These are phyloP conservation scores for Heterohyrax brucei DNA, from an alignment of 2,797 vertebrate species.

Conservation along the genomic window DNA sequence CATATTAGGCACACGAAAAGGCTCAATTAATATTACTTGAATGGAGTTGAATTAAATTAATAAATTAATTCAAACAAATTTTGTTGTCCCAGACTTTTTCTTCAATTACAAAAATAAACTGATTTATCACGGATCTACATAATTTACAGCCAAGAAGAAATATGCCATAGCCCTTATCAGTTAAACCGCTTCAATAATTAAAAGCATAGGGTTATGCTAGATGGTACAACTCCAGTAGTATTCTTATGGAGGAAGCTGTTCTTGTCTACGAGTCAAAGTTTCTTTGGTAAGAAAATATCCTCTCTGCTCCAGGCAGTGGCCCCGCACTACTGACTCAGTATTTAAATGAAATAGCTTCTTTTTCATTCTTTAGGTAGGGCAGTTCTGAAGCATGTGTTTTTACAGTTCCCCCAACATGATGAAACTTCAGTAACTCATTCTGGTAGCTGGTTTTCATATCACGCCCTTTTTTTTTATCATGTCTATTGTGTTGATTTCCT, in stretches of 20 bases:
- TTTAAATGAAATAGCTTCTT: neutral
- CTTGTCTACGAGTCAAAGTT: neutral
- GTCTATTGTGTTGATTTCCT: no score
- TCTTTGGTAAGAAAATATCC: neutral
- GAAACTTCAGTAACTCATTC: neutral
- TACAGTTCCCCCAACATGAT: neutral
- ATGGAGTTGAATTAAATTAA: neutral
- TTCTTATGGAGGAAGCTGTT: neutral
- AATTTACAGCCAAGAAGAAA: neutral
- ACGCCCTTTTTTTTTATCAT: no score
- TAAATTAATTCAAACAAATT: neutral
- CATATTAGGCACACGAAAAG: neutral
- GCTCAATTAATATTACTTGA: neutral
- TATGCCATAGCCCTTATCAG: neutral
- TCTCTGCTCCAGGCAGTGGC: neutral
- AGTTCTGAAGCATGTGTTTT: neutral
- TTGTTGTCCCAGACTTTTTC: neutral
- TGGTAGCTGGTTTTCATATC: no score
- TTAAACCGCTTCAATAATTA: constrained; percentile 6
- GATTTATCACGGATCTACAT: neutral
- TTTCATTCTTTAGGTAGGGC: neutral
- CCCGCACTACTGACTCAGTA: neutral
- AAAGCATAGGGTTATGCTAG: neutral
- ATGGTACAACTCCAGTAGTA: neutral
- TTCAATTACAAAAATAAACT: constrained; percentile 58